Evolutionary conservation across 2,113 vertebrate species (phyloP), one percentile per base, ranked within the genome.

Genomic region (Festucalex cinctus): DNA sequence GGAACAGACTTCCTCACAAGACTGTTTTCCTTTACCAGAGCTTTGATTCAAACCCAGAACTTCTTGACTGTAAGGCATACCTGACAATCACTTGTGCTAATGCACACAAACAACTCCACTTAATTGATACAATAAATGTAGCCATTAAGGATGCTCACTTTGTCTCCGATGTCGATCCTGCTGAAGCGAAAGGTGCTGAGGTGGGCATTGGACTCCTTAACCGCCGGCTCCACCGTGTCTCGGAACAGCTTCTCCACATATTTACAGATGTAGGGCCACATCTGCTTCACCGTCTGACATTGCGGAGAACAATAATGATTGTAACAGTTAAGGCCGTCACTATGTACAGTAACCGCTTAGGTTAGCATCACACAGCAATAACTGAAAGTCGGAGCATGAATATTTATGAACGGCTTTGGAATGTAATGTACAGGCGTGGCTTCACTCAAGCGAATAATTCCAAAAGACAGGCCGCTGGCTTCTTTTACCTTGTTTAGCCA

Each of bases 401-500:
- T n/a, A 8, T 58, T 61, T 62, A 20, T 9, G 69, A 73, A 60
- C 36, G 67, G 65, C 71, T 63, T 10, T 63, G 43, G 36, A 71
- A 57, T 57, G 54, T 56, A 56, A 24, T 28, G 24, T 28, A 62
- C 43, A 39, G 56, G 53, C 63, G 59, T 8, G n/a, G 49, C 86
- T 51, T 64, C 69, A 53, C 14, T 64, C 65, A 36, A 26, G 66
- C 63, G 63, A 65, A 61, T 10, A 63, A 46, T 76, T 58, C 28
- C 0, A 58, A 63, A 62, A 65, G 77, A 66, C 67, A n/a, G 61
- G 43, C 5, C 3, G 20, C 32, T 61, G 1, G 3, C 32, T 73
- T 59, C n/a, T 10, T 7, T 91, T 95, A 98, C 97, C 95, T 98
- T 98, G 92, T 98, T 98, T 69, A 98, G 83, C 97, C 97, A 98